phyloP scores from a whole-genome alignment of 2,113 vertebrate genomes.

The Excalfactoria chinensis region DNA sequence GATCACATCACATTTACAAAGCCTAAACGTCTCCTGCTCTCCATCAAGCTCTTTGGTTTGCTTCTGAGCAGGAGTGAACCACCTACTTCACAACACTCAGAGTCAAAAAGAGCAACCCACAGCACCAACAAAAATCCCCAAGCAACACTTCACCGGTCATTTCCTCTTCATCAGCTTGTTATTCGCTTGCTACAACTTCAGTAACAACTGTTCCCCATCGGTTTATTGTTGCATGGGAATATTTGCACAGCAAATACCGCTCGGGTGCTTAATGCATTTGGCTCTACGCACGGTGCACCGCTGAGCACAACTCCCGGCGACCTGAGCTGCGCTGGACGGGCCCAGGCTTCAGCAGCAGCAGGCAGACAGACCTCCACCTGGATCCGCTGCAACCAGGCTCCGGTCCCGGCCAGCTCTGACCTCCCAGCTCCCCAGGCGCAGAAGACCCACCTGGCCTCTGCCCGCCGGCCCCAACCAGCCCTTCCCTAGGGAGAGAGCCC shows the following conservation, averaged over 20 bases:
- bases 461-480: background rate
- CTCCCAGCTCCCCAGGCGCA: background rate
- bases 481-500: no score
- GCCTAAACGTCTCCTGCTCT: background rate
- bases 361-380: background rate
- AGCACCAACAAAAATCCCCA: background rate
- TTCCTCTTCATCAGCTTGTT: background rate
- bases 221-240: background rate
- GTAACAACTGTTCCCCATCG: background rate
- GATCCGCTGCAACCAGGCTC: no score
- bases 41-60: background rate
- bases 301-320: fast-evolving
- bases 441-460: background rate
- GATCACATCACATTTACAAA: background rate
- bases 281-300: fast-evolving
- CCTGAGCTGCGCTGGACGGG: fast-evolving
- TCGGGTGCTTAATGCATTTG: fast-evolving
- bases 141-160: background rate
- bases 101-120: background rate
- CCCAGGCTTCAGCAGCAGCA: no score
- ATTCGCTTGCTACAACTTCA: background rate
- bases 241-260: background rate
- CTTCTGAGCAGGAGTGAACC: background rate
- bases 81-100: background rate
- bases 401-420: background rate